Evolutionary conservation across 23 tunicate species (phyloP).

Genomic region (Halocynthia roretzi): DNA sequence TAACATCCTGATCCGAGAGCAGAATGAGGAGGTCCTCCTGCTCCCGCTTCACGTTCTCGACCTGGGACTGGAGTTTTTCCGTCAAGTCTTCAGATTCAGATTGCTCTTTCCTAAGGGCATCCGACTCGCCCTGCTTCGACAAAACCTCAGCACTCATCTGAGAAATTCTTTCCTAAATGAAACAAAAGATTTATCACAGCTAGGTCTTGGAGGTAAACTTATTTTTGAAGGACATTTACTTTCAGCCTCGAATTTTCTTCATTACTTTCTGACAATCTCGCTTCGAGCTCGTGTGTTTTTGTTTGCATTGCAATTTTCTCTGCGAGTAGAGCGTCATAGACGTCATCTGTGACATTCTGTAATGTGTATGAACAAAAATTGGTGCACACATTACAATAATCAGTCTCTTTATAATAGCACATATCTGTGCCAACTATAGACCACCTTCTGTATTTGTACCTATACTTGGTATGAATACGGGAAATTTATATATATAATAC

Average conservation of each 20-base stretch:
- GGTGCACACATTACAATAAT: background rate
- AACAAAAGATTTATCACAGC: no score
- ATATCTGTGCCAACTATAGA: no score
- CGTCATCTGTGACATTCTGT: conserved; percentile 17
- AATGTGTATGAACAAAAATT: background rate
- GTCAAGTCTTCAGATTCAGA: conserved; percentile 3
- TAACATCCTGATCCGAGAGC: conserved; percentile 75
- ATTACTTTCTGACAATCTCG: background rate
- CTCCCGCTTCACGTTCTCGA: conserved; percentile 43
- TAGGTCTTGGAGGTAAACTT: background rate
- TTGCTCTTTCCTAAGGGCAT: background rate
- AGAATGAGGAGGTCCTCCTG: conserved; percentile 85
- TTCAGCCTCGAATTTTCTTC: conserved; percentile 3
- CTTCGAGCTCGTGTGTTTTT: conserved; percentile 30
- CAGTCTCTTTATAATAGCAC: no score
- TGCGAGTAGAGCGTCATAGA: conserved; percentile 39
- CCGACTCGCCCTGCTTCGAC: background rate
- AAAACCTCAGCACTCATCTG: no score
- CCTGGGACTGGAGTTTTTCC: background rate
- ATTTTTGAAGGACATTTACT: conserved; percentile 1
- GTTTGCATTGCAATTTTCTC: conserved; percentile 60
- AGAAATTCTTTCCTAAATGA: no score
- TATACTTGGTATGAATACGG: no score
- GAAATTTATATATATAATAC: no score
- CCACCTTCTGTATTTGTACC: no score